Evolutionary conservation across 1,140 invertebrate genomes (phyloP), one percentile per base, ranked within the genome.

Genomic region (Oncopeltus fasciatus): DNA sequence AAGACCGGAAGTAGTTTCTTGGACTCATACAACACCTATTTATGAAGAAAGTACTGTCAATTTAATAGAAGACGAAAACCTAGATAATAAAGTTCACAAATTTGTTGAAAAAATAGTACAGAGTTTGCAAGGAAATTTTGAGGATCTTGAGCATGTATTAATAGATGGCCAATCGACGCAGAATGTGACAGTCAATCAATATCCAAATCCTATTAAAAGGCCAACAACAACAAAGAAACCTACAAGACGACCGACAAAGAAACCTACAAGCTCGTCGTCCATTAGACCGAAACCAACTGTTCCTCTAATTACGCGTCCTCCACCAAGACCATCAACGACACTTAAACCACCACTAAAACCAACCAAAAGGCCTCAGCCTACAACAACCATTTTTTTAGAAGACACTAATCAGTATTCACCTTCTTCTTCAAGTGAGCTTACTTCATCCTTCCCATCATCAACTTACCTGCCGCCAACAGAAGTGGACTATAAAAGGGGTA

Each of bases 81-180:
- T 90, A 11, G 84, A 86, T 62, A 81, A 85, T 11, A 90, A 89
- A 74, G 84, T 90, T 66, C 86, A 88, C 67, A 76, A 81, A 0
- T 85, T 91, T 69, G 87, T 91, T 0, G 83, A 86, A 67, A 88
- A 89, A 70, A 85, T 90, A 18, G 86, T 90, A 9, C 80, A 87
- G 64, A 88, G 86, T 20, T 73, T 91, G 1, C 85, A 88, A 72
- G 85, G 82, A 16, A 88, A 88, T 24, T 90, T 91, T 69, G 80
- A 87, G 64, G 84, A 85, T 57, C 69, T 90, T 14, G 85, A 87
- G 64, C 86, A 89, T 64, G 82, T 90, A 46, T 82, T 90, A 3
- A 78, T 83, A 66, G 81, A 78, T 21, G 69, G 69, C 16, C 61
- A 65, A 61, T 59, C 47, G 51, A 69, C 47, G 46, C 62, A 26